Conservation (phyloP, 2,113 vertebrate genomes). For the Todiramphus chloris region DNA sequence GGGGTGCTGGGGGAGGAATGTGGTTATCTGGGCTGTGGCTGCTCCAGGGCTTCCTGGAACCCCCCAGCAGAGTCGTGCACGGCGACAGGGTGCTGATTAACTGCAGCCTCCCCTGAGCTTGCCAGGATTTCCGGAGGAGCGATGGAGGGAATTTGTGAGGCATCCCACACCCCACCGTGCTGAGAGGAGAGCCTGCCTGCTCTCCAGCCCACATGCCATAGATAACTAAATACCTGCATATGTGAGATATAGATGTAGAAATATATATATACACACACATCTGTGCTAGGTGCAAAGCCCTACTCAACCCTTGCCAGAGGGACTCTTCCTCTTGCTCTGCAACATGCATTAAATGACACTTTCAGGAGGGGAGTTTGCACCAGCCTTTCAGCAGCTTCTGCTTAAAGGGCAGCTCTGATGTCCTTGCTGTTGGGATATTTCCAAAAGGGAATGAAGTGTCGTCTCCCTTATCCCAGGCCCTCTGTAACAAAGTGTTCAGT, state of each 20-base stretch:
- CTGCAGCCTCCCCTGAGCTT: not conserved
- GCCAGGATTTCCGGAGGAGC: conserved; percentile 23
- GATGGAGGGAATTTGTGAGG: conserved; percentile 2
- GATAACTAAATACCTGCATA: conserved; percentile 9
- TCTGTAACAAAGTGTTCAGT: not conserved
- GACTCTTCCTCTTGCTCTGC: not conserved
- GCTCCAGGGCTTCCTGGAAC: not conserved
- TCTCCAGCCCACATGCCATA: not conserved
- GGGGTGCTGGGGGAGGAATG: not conserved
- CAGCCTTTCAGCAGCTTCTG: not conserved
- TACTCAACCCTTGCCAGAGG: conserved; percentile 2
- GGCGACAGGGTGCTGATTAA: not conserved
- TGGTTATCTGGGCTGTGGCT: not conserved
- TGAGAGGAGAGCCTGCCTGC: conserved; percentile 19
- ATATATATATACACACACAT: not conserved
- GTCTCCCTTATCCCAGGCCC: not conserved
- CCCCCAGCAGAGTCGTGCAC: not conserved
- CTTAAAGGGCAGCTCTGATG: not conserved
- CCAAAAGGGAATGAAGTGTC: not conserved
- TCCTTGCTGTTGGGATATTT: not conserved
- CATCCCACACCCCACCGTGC: not conserved
- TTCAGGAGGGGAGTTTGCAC: not conserved
- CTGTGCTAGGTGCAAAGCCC: not conserved
- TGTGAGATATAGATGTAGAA: not conserved
- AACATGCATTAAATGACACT: not conserved